Percentiles rank a stretch among this genome's conserved stretches.
phyloP scores from a whole-genome alignment of 2,113 vertebrate species.

The Anguilla japonica region DNA sequence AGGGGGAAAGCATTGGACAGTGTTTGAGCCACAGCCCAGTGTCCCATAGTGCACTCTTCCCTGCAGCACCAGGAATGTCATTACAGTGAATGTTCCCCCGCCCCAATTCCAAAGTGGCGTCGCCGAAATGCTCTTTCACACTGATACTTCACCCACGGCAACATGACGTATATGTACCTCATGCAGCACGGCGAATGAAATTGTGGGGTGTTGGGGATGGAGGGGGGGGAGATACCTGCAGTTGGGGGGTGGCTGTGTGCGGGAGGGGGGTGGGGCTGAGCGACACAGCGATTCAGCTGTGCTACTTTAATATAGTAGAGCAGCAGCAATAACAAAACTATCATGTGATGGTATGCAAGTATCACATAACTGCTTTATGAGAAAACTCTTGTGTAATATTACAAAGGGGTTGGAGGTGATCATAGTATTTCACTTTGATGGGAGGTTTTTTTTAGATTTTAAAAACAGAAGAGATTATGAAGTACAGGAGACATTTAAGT shows the following conservation, averaged over 20 bases:
- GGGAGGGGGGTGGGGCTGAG: background rate
- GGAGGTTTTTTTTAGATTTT: too few relatives aligned
- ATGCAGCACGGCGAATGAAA: background rate
- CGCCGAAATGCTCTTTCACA: constrained; percentile 7
- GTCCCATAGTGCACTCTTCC: background rate
- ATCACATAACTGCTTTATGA: background rate
- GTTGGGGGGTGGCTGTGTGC: background rate
- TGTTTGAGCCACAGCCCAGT: background rate
- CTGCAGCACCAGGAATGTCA: background rate
- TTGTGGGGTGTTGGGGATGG: background rate
- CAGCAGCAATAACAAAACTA: background rate
- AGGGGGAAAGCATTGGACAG: background rate
- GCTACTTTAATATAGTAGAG: background rate
- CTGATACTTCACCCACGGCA: constrained; percentile 19
- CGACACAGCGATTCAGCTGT: background rate
- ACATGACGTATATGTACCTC: background rate
- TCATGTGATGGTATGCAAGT: background rate
- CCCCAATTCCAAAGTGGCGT: constrained; percentile 32
- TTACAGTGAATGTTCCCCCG: constrained; percentile 24
- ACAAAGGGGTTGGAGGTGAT: too few relatives aligned
- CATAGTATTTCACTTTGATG: too few relatives aligned
- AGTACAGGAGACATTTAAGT: too few relatives aligned
- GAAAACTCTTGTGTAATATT: background rate
- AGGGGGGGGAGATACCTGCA: background rate
- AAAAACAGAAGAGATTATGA: too few relatives aligned